Base-by-base conservation (phyloP, 2,888 invertebrate species). In the Troides helena region DNA sequence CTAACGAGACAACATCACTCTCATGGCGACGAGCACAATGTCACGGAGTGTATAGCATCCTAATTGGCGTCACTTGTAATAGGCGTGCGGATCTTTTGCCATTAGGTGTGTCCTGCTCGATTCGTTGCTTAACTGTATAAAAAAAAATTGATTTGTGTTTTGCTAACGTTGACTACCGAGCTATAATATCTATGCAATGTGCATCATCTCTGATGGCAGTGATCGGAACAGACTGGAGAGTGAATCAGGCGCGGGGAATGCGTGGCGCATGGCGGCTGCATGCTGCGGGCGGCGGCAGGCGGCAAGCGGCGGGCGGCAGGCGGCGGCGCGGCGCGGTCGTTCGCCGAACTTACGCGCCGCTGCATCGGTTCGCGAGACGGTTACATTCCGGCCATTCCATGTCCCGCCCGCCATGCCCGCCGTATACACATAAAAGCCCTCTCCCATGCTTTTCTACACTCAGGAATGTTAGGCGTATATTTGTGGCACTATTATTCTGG, bases 331-430 rank as follows among this genome's bases (percentile, higher is more conserved):
- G 77, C 79, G 77, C 85, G 84, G 79, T 83, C 83, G 83, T 84
- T 84, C 80, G 84, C 82, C 81, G 83, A 80, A 78, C 78, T 77
- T 78, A 78, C 80, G 79, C 73, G 78, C 74, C 76, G 62, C 67
- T 75, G 81, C 82, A 81, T 76, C 80, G 80, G 78, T 79, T 76
- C 80, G 81, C 79, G 80, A 81, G 79, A 77, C 74, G 78, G 78
- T 84, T 82, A 80, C 87, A 89, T 87, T 88, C 88, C 85, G 74
- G 72, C 71, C 85, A 86, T 88, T 77, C 85, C 85, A 73, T 76
- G 82, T 80, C 79, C 84, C 82, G 79, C 80, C 63, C 75, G 72
- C 58, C 61, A 30, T 68, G 63, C 39, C 59, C 65, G 57, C 64
- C 50, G 53, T 43, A 65, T 73, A 73, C 69, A 61, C 62, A 56